phyloP scores from a whole-genome alignment of 2,888 invertebrate species.

The Heliconius hortense region DNA sequence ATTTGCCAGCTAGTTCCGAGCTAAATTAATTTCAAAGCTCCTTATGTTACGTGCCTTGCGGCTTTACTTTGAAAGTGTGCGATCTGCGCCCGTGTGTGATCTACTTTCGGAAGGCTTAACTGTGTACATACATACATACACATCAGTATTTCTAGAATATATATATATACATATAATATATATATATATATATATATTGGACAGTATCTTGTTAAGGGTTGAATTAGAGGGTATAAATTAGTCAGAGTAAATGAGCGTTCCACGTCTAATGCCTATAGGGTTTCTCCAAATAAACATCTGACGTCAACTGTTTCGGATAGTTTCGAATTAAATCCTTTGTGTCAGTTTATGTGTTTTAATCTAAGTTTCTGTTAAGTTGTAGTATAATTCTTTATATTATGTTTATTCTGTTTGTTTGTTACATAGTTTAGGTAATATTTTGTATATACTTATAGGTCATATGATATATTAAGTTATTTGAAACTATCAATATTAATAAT shows the following conservation, averaged over 20 bases:
- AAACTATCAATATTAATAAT: too few relatives aligned
- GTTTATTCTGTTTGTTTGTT: not conserved
- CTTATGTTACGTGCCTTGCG: slow-evolving; percentile 83
- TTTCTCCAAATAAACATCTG: slow-evolving; percentile 34
- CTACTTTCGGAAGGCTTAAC: slow-evolving; percentile 78
- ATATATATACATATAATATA: slow-evolving; percentile 51
- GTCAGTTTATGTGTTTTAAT: slow-evolving; percentile 29
- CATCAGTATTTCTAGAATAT: slow-evolving; percentile 55
- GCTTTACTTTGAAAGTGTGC: slow-evolving; percentile 73
- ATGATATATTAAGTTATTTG: too few relatives aligned
- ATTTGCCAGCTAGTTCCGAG: slow-evolving; percentile 83
- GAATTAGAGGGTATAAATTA: slow-evolving; percentile 79
- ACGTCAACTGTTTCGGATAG: slow-evolving; percentile 41
- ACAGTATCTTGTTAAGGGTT: slow-evolving; percentile 74
- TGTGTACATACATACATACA: slow-evolving; percentile 54
- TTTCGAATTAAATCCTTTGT: slow-evolving; percentile 42
- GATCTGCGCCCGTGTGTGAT: slow-evolving; percentile 55
- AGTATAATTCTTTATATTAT: not conserved
- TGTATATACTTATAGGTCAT: not conserved
- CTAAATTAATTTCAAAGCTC: slow-evolving; percentile 83
- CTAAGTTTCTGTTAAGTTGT: slow-evolving; percentile 24
- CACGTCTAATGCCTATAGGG: slow-evolving; percentile 46
- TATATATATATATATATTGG: slow-evolving; percentile 52
- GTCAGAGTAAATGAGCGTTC: slow-evolving; percentile 60
- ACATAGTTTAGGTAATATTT: not conserved